A percentile compares a stretch with the other conserved stretches of the same genome.
Conservation (phyloP, 2,888 invertebrate species). For the Drosophila greeni region DNA sequence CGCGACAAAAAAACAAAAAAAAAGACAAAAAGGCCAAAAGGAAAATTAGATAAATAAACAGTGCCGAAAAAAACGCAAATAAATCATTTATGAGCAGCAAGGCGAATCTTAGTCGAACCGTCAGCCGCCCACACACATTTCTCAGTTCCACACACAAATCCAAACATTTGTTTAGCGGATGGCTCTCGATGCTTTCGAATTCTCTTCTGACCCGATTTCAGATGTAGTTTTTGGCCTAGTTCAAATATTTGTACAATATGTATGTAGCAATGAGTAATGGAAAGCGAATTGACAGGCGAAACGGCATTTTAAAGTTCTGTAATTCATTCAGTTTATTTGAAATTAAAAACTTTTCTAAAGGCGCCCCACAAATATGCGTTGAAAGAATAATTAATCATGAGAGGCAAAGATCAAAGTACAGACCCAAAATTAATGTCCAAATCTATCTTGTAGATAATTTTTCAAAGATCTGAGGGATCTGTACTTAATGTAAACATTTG, state of each 20-base stretch:
- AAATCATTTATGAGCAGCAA: constrained; percentile 55
- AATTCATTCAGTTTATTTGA: constrained; percentile 12
- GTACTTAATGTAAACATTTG: constrained; percentile 11
- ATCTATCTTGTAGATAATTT: constrained; percentile 1
- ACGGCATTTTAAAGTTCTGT: constrained; percentile 16
- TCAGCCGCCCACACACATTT: constrained; percentile 41
- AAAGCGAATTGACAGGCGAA: constrained; percentile 5
- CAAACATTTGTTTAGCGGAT: constrained; percentile 54
- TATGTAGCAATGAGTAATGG: constrained; percentile 44
- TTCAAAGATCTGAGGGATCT: constrained; percentile 17
- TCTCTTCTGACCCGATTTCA: constrained; percentile 37
- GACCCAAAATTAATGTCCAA: constrained; percentile 13
- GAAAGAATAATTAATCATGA: constrained; percentile 17
- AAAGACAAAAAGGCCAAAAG: constrained; percentile 49
- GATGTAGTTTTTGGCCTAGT: constrained; percentile 28
- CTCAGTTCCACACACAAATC: constrained; percentile 32
- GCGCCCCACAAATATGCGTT: constrained; percentile 4
- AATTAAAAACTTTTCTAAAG: constrained; percentile 1
- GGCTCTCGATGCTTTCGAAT: constrained; percentile 18
- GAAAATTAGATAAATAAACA: constrained; percentile 72
- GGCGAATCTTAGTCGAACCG: constrained; percentile 43
- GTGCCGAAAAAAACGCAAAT: constrained; percentile 58
- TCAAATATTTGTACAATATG: constrained; percentile 29
- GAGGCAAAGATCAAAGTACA: constrained; percentile 19
- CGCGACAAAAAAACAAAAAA: constrained; percentile 48